Conservation (phyloP, 2,888 invertebrate genomes). For the Frankliniella fusca region DNA sequence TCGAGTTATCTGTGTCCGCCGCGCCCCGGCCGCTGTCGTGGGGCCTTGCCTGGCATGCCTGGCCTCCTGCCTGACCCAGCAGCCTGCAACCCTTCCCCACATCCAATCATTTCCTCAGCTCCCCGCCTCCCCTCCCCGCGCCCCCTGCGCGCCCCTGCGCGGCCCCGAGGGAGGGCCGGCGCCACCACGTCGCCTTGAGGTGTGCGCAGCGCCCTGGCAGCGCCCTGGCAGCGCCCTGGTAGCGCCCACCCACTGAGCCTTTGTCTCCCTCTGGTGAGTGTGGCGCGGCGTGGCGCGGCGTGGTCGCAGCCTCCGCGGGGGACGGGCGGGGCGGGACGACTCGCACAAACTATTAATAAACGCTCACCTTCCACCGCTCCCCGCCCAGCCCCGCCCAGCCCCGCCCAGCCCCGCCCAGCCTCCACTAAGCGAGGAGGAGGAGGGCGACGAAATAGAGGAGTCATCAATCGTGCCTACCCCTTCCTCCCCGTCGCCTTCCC, state of each 20-base stretch:
- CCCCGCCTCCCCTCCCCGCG: no score
- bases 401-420: background rate
- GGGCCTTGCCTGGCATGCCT: background rate
- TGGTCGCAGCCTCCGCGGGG: no score
- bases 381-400: background rate
- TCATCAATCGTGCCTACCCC: background rate
- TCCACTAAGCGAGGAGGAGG: background rate
- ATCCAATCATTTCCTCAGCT: no score
- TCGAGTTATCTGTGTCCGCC: background rate
- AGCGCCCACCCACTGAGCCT: background rate
- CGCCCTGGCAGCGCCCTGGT: background rate
- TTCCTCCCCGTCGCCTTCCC: background rate
- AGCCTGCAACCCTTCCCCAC: background rate
- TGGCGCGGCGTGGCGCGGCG: background rate
- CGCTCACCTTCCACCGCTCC: background rate
- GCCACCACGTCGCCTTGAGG: no score
- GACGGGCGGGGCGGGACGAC: background rate
- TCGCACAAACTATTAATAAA: constrained; percentile 2
- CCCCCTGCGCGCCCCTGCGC: no score
- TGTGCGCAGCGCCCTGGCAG: no score
- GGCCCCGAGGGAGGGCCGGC: no score
- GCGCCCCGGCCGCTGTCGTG: no score
- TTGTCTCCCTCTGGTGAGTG: background rate
- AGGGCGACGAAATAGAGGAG: background rate
- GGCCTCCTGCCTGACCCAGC: background rate